Conservation (phyloP, 2,888 invertebrate species). For the Pterostichus niger region DNA sequence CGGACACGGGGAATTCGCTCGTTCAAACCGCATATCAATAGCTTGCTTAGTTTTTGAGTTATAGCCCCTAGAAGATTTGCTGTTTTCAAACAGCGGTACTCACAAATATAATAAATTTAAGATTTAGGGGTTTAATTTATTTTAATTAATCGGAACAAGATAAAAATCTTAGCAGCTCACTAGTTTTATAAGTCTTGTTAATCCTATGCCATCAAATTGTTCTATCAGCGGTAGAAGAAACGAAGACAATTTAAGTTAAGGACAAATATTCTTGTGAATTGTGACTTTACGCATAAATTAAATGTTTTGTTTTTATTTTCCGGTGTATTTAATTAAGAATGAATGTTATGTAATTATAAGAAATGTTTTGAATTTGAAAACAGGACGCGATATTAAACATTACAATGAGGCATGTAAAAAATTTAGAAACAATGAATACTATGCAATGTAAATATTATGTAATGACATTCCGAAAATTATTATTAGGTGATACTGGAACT, state of each 20-base stretch:
- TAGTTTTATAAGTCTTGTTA: too few relatives aligned
- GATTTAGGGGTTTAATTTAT: too few relatives aligned
- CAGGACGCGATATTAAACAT: slow-evolving; percentile 21
- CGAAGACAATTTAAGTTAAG: not conserved
- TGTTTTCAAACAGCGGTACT: too few relatives aligned
- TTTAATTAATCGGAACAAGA: too few relatives aligned
- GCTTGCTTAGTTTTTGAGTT: too few relatives aligned
- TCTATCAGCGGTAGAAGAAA: not conserved
- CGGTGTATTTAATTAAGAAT: slow-evolving; percentile 31
- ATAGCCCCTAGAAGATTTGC: too few relatives aligned
- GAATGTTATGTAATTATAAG: slow-evolving; percentile 35
- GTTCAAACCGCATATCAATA: too few relatives aligned
- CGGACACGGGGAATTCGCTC: too few relatives aligned
- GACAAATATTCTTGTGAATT: too few relatives aligned
- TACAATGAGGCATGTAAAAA: slow-evolving; percentile 35
- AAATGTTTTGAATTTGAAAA: slow-evolving; percentile 38
- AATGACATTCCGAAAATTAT: slow-evolving; percentile 29
- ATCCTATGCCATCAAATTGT: too few relatives aligned
- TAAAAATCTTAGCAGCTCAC: too few relatives aligned
- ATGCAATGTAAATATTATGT: slow-evolving; percentile 34
- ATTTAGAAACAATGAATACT: slow-evolving; percentile 22
- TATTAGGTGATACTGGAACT: not conserved
- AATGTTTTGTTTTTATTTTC: slow-evolving; percentile 35
- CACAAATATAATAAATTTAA: too few relatives aligned
- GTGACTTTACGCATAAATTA: slow-evolving; percentile 20